Conservation (phyloP, 2,888 invertebrate species). For the Neuroscelio doddi region DNA sequence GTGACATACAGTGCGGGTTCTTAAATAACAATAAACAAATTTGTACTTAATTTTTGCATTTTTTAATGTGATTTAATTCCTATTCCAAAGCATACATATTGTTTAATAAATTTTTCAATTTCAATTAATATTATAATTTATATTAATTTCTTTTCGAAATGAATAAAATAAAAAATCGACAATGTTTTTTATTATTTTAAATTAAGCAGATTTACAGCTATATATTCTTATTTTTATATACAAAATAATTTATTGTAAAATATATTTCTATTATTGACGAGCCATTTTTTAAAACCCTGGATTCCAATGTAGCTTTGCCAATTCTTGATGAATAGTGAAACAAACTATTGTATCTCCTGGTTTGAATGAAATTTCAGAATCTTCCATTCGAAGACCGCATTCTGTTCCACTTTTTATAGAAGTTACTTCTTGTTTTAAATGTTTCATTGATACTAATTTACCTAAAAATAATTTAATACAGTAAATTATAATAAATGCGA, state of each 20-base stretch:
- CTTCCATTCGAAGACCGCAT: conserved; percentile 88
- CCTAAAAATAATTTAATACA: conserved; percentile 76
- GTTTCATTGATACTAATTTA: conserved; percentile 85
- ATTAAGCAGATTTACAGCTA: too few species aligned
- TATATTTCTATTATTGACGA: neutral
- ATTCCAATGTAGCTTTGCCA: conserved; percentile 85
- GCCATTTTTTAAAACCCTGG: conserved; percentile 81
- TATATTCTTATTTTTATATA: neutral
- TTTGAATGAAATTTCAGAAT: conserved; percentile 77
- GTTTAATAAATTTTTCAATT: too few species aligned
- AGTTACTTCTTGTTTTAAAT: conserved; percentile 90
- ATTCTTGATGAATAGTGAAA: conserved; percentile 78
- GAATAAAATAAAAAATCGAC: too few species aligned
- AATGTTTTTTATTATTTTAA: too few species aligned
- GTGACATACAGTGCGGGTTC: conserved; percentile 22
- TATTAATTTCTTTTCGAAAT: too few species aligned
- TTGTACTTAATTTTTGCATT: conserved; percentile 60
- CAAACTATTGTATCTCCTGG: conserved; percentile 87
- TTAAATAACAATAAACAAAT: conserved; percentile 60
- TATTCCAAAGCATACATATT: neutral
- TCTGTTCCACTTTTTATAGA: conserved; percentile 88
- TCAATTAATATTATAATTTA: too few species aligned
- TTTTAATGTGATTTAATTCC: neutral
- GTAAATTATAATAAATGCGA: conserved; percentile 1
- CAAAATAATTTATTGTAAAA: neutral